Evolutionary conservation across 2,797 vertebrate genomes (phyloP).

Genomic region (Alca torda): DNA sequence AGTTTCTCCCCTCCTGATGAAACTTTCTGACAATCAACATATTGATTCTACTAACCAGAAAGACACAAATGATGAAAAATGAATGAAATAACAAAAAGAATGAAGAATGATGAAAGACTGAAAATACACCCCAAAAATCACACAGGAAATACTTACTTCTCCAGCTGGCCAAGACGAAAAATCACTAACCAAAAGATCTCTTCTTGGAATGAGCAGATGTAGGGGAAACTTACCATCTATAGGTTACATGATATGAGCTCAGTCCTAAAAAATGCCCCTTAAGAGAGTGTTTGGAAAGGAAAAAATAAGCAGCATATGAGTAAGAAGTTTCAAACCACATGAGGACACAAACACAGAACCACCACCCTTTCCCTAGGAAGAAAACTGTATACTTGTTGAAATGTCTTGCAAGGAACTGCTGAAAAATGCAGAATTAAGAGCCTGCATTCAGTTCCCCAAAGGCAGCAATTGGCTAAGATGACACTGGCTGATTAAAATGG

Average conservation of each 20-base stretch:
- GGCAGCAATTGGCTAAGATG: not conserved
- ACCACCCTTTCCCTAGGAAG: not conserved
- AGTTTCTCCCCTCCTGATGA: not conserved
- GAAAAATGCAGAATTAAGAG: not conserved
- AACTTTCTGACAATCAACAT: not conserved
- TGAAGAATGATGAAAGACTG: not conserved
- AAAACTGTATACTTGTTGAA: not conserved
- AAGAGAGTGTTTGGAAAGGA: not conserved
- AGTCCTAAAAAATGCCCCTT: not conserved
- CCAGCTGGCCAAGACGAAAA: not conserved
- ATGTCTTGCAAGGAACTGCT: not conserved
- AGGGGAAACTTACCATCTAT: not conserved
- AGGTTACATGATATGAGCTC: not conserved
- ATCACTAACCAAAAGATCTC: not conserved
- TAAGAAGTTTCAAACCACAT: not conserved
- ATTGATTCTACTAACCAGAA: not conserved
- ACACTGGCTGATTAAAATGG: not conserved
- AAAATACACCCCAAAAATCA: not conserved
- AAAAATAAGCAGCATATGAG: not conserved
- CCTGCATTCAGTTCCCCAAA: not conserved
- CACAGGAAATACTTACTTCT: not conserved
- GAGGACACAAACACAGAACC: not conserved
- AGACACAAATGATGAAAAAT: not conserved
- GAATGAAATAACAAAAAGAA: not conserved
- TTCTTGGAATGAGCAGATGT: not conserved